phyloP scores from a whole-genome alignment of 2,113 vertebrate species.

The Hemibagrus wyckioides region DNA sequence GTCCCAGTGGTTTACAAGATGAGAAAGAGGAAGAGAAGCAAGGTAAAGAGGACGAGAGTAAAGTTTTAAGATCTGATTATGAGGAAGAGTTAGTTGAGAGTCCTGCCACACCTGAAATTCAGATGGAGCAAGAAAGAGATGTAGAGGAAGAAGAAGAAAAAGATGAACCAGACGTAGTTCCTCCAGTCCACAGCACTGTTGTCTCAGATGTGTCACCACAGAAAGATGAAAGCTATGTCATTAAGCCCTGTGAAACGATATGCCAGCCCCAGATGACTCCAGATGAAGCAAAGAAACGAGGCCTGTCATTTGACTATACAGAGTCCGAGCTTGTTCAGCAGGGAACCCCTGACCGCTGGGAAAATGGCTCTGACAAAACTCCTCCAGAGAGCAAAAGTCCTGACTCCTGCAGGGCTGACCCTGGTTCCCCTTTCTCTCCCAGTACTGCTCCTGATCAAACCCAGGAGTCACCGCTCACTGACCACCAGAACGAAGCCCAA shows the following conservation, averaged over 20 bases:
- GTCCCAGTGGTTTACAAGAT: conserved; percentile 46
- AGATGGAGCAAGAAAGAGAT: not conserved
- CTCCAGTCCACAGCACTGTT: not conserved
- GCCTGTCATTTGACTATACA: conserved; percentile 57
- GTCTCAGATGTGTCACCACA: conserved; percentile 16
- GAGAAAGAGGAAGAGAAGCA: conserved; percentile 26
- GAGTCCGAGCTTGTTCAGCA: conserved; percentile 45
- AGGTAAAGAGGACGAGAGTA: not conserved
- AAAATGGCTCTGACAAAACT: conserved; percentile 48
- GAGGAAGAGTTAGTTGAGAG: conserved; percentile 10
- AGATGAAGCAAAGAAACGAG: conserved; percentile 55
- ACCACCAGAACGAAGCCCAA: conserved; percentile 1
- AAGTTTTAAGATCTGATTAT: not conserved
- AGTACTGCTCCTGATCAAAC: conserved; percentile 27
- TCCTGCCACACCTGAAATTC: not conserved
- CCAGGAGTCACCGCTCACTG: conserved; percentile 34
- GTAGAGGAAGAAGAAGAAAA: conserved; percentile 26
- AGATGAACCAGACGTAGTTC: conserved; percentile 20
- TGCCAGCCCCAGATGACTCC: conserved; percentile 34
- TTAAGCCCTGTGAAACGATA: not conserved
- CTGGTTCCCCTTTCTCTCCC: conserved; percentile 52
- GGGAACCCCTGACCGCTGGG: conserved; percentile 19
- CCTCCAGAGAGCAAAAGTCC: conserved; percentile 54
- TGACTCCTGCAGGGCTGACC: conserved; percentile 54
- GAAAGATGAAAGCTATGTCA: conserved; percentile 6